A percentile compares a stretch with the other conserved stretches of the same genome.
Evolutionary conservation across 2,113 vertebrate species (phyloP).

Genomic region (Peromyscus leucopus): DNA sequence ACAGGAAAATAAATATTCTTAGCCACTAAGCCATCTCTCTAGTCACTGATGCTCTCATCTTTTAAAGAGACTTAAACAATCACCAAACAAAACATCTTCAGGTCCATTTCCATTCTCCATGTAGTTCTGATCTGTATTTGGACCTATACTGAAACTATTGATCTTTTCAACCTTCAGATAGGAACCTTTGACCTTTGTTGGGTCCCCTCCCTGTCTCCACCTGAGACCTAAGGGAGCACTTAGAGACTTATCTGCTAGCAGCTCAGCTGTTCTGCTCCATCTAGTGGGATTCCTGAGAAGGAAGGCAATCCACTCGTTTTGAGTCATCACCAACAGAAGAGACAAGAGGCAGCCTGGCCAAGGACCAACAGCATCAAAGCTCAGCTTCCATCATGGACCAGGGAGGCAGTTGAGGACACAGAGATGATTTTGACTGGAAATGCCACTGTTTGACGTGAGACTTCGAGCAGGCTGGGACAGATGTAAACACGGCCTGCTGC

Average conservation of each 20-base stretch:
- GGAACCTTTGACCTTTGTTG: background rate
- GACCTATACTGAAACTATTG: fast-evolving
- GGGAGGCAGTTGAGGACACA: background rate
- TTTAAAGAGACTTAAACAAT: background rate
- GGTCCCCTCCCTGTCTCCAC: background rate
- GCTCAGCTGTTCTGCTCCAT: slow-evolving; percentile 64
- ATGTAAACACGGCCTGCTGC: background rate
- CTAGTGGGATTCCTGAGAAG: background rate
- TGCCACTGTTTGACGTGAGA: background rate
- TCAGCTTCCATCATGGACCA: background rate
- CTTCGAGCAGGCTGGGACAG: background rate
- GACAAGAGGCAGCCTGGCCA: background rate
- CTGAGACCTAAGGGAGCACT: background rate
- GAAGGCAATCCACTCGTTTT: fast-evolving
- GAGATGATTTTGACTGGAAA: background rate
- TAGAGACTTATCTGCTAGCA: fast-evolving
- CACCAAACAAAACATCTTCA: no score
- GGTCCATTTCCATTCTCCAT: background rate
- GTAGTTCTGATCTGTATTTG: background rate
- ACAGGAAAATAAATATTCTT: background rate
- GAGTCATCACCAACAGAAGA: background rate
- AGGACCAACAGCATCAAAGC: fast-evolving
- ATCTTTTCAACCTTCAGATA: background rate
- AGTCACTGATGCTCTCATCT: background rate
- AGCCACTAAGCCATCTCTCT: background rate